Evolutionary conservation across 1,140 invertebrate genomes (phyloP), one percentile per base, ranked within the genome.

Genomic region (Eciton burchellii): DNA sequence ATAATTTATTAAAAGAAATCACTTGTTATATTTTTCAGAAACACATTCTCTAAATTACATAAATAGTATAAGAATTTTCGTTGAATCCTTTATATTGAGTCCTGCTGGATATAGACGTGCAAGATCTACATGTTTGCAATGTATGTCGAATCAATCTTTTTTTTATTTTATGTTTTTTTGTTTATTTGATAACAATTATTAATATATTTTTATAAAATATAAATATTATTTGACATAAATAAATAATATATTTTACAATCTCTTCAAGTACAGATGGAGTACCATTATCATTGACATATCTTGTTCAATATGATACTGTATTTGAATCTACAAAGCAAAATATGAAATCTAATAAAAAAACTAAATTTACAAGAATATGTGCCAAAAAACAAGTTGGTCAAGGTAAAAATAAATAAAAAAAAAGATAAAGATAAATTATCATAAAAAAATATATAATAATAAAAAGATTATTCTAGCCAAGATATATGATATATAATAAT

Each of bases 61-160:
- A 26, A 88, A 92, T 54, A 90, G 91, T 85, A 66, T 93, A 0
- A 89, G 85, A 74, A 82, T 93, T 82, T 73, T 87, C 56, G 82
- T 93, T 11, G 89, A 92, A 62, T 92, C 89, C 9, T 84, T 93
- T 21, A 85, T 82, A 35, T 81, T 93, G 21, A 92, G 68, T 82
- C 66, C 92, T 60, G 91, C 92, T 52, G 93, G 92, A n/a, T 93
- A 92, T 59, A 89, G 92, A 77, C 89, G 91, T 73, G 90, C 92
- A 11, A 90, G 89, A 68, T 93, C 92, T 8, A 92, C 89, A 16
- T 92, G 88, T 60, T 43, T 91, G 2, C 90, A 88, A 52, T 83
- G 92, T 92, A 85, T 49, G 90, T 86, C 79, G 21, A 84, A 56
- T 76, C 72, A 68, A 68, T 70, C 19, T 66, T 35, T 65, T 11